Evolutionary conservation across 2,888 invertebrate species (phyloP).

Genomic region (Epistrophe eligans): DNA sequence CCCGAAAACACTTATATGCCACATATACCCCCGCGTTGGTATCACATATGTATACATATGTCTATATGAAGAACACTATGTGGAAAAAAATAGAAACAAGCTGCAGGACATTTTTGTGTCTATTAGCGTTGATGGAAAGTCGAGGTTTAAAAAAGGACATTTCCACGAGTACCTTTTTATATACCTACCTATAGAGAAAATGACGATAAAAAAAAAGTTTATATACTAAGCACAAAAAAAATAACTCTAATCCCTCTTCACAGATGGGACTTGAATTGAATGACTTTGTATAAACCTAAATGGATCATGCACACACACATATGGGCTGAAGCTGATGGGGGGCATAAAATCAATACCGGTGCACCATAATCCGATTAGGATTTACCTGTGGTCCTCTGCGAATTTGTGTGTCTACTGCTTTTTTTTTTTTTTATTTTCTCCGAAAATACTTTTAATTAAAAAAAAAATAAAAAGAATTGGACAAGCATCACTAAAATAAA

Average conservation of each 20-base stretch:
- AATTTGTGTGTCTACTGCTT: neutral
- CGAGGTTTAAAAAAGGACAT: conserved; percentile 56
- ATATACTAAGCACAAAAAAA: neutral
- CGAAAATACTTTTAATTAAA: conserved; percentile 68
- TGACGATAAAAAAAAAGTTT: conserved; percentile 16
- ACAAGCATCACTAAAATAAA: conserved; percentile 33
- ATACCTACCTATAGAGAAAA: neutral
- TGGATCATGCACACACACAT: conserved; percentile 42
- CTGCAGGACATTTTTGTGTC: conserved; percentile 47
- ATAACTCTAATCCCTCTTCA: conserved; percentile 62
- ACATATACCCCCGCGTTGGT: conserved; percentile 9
- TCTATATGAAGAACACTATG: conserved; percentile 14
- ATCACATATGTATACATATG: too few relatives aligned
- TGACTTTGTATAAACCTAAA: conserved; percentile 66
- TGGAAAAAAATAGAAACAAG: conserved; percentile 1
- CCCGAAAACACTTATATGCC: conserved; percentile 39
- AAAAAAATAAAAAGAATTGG: conserved; percentile 32
- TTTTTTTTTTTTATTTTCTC: conserved; percentile 9
- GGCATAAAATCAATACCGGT: conserved; percentile 71
- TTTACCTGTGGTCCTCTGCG: conserved; percentile 62
- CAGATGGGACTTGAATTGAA: conserved; percentile 59
- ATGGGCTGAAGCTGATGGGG: conserved; percentile 10
- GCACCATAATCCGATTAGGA: conserved; percentile 75
- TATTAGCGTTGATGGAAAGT: conserved; percentile 70
- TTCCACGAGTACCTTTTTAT: conserved; percentile 34